Percentiles rank a stretch among this genome's conserved stretches.
These are phyloP conservation scores for Lepilemur septentrionalis DNA, from an alignment of 2,797 vertebrate genomes.

Conservation along the genomic window DNA sequence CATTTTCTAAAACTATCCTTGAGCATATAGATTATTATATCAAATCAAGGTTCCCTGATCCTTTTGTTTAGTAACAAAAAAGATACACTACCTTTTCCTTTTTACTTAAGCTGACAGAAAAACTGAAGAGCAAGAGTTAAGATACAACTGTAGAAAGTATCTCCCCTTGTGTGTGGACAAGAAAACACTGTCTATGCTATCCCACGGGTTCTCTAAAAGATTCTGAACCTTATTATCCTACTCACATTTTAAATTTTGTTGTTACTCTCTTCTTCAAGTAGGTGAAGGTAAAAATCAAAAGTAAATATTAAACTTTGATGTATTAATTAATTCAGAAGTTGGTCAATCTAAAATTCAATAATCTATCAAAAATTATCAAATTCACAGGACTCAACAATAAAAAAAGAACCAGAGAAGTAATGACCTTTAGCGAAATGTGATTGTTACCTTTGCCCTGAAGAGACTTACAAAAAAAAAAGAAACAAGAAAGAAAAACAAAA, in stretches of 20 bases:
- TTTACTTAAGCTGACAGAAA: not conserved
- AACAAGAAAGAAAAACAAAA: not conserved
- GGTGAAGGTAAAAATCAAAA: not conserved
- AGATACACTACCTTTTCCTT: not conserved
- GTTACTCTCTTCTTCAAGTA: not conserved
- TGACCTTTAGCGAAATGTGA: not conserved
- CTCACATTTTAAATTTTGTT: not conserved
- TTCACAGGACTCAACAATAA: not conserved
- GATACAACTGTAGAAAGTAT: not conserved
- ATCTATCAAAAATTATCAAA: not conserved
- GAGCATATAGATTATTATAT: not conserved
- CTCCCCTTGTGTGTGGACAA: too few relatives aligned
- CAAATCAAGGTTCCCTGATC: not conserved
- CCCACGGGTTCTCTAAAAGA: not conserved
- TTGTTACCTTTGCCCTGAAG: not conserved
- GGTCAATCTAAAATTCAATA: not conserved
- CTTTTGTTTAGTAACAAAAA: not conserved
- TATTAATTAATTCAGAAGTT: not conserved
- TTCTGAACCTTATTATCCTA: not conserved
- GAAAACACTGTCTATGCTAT: not conserved
- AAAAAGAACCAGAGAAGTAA: not conserved
- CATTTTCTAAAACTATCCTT: not conserved
- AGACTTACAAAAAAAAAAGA: not conserved
- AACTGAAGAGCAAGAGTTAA: not conserved
- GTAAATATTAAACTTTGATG: not conserved